A percentile compares a stretch with the other conserved stretches of the same genome.
phyloP scores from a whole-genome alignment of 2,797 vertebrate genomes.

The Prunella strophiata region DNA sequence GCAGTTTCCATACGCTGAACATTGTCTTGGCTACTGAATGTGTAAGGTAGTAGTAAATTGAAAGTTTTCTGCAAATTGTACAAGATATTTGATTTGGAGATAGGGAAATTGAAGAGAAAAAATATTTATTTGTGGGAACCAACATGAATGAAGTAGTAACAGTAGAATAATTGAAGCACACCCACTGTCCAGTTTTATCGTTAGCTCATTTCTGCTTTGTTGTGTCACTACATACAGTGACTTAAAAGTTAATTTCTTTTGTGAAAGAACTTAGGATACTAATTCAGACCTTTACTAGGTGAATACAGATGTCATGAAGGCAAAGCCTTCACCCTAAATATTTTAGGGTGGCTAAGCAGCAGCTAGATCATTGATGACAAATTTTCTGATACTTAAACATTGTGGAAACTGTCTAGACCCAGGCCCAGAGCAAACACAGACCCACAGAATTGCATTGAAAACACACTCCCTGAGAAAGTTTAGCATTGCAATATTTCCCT shows the following conservation, averaged over 20 bases:
- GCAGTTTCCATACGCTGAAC: not conserved
- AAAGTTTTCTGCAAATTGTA: not conserved
- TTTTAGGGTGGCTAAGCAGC: not conserved
- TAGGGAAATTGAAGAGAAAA: not conserved
- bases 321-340: not conserved
- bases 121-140: not conserved
- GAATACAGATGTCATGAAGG: not conserved
- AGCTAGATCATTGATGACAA: not conserved
- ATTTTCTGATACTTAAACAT: not conserved
- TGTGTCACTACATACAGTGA: not conserved
- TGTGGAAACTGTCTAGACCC: not conserved
- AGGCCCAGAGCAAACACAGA: not conserved
- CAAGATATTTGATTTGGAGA: not conserved
- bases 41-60: not conserved
- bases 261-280: not conserved
- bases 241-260: not conserved
- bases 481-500: not conserved
- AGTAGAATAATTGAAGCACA: not conserved
- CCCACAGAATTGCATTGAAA: not conserved
- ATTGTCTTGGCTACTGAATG: not conserved
- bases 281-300: not conserved
- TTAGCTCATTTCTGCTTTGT: not conserved
- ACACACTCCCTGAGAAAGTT: not conserved
- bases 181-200: not conserved
- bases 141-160: not conserved